phyloP scores from a whole-genome alignment of 2,113 vertebrate species.

The Planiliza haematocheilus region DNA sequence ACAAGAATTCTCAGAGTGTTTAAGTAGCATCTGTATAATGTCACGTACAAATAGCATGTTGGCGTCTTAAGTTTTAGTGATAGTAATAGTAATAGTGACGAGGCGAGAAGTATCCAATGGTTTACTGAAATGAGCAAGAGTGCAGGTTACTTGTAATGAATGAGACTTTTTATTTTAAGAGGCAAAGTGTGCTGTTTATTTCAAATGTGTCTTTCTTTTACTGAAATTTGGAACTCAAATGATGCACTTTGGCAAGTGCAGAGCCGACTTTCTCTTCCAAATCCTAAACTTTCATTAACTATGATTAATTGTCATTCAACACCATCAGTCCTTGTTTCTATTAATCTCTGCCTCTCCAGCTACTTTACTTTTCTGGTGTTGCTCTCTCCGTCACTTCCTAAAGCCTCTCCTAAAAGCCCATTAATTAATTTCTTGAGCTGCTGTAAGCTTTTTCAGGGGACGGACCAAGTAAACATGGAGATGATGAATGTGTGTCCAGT shows the following conservation, averaged over 20 bases:
- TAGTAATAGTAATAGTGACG: no score
- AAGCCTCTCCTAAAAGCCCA: background rate
- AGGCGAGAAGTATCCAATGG: no score
- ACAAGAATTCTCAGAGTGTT: background rate
- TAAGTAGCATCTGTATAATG: background rate
- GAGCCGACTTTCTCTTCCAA: background rate
- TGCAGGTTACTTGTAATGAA: background rate
- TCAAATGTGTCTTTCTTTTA: background rate
- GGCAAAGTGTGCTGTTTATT: background rate
- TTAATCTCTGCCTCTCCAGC: conserved; percentile 31
- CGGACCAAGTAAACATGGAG: conserved; percentile 22
- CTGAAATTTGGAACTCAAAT: no score
- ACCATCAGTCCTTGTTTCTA: conserved; percentile 20
- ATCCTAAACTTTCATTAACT: background rate
- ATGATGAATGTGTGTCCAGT: conserved; percentile 76
- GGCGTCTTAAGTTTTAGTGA: background rate
- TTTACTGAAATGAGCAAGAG: background rate
- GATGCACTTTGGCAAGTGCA: no score
- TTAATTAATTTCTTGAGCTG: conserved; percentile 26
- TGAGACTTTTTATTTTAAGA: background rate
- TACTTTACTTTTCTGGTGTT: conserved; percentile 64
- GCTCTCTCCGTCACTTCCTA: conserved; percentile 14
- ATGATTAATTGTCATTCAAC: conserved; percentile 6
- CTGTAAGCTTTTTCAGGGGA: background rate
- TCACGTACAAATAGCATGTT: no score